Evolutionary conservation across 2,113 vertebrate genomes (phyloP).

Genomic region (Mastomys natalensis): DNA sequence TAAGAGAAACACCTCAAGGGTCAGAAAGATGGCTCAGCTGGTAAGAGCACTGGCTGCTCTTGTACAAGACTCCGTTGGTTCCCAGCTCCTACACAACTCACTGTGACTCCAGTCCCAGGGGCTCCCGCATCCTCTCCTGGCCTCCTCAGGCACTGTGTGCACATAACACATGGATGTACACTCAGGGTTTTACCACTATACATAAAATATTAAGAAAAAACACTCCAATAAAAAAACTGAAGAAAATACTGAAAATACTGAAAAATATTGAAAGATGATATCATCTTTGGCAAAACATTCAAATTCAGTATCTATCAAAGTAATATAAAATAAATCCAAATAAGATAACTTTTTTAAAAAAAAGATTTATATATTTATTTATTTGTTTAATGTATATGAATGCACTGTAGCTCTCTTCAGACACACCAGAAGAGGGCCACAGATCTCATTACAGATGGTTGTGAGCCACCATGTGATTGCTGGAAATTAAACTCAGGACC

Average conservation of each 20-base stretch:
- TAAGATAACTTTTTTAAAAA: background rate
- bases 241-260: too few relatives aligned
- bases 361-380: too few relatives aligned
- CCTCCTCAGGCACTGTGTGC: background rate
- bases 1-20: background rate
- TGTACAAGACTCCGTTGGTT: background rate
- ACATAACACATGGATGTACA: background rate
- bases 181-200: too few relatives aligned
- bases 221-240: background rate
- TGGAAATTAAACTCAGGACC: too few relatives aligned
- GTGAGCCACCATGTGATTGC: too few relatives aligned
- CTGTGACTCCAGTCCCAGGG: background rate
- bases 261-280: background rate
- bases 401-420: too few relatives aligned
- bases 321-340: constrained; percentile 28
- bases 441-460: too few relatives aligned
- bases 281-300: background rate
- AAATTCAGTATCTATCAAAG: constrained; percentile 23
- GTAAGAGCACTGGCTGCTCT: too few relatives aligned
- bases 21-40: background rate
- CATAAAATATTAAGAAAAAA: background rate
- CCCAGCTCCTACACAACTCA: background rate
- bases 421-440: too few relatives aligned
- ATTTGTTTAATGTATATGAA: too few relatives aligned
- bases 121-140: background rate